phyloP scores from a whole-genome alignment of 2,888 invertebrate species.

The Entomobrya multifasciata region DNA sequence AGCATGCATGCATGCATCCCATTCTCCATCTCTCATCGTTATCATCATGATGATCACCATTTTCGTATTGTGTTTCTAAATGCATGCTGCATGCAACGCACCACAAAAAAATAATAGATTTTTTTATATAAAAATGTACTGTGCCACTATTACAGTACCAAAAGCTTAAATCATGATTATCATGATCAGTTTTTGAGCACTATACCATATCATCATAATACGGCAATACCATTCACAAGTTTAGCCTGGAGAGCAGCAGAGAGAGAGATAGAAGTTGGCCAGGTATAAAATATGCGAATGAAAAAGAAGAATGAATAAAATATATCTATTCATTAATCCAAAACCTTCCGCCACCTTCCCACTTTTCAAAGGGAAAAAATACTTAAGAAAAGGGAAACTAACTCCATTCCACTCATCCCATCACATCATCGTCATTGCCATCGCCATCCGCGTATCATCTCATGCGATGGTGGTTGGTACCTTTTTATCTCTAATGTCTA shows the following conservation, averaged over 20 bases:
- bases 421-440: slow-evolving; percentile 6
- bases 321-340: not conserved
- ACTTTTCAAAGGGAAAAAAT: not conserved
- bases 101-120: slow-evolving; percentile 42
- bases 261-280: no score
- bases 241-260: no score
- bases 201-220: no score
- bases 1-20: slow-evolving; percentile 53
- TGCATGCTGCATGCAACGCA: slow-evolving; percentile 61
- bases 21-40: no score
- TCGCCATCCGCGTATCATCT: no score
- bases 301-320: slow-evolving; percentile 9
- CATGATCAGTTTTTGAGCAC: not conserved
- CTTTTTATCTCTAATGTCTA: slow-evolving; percentile 23
- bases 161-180: not conserved
- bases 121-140: slow-evolving; percentile 19
- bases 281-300: slow-evolving; percentile 33
- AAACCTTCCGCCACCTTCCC: no score
- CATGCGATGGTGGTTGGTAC: slow-evolving; percentile 24
- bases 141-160: slow-evolving; percentile 18
- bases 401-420: slow-evolving; percentile 2
- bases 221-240: no score
- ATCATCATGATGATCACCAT: slow-evolving; percentile 31
- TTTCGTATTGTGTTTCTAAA: slow-evolving; percentile 14
- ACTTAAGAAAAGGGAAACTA: slow-evolving; percentile 9